Evolutionary conservation across 2,888 invertebrate genomes (phyloP).

Genomic region (Papilio demoleus): DNA sequence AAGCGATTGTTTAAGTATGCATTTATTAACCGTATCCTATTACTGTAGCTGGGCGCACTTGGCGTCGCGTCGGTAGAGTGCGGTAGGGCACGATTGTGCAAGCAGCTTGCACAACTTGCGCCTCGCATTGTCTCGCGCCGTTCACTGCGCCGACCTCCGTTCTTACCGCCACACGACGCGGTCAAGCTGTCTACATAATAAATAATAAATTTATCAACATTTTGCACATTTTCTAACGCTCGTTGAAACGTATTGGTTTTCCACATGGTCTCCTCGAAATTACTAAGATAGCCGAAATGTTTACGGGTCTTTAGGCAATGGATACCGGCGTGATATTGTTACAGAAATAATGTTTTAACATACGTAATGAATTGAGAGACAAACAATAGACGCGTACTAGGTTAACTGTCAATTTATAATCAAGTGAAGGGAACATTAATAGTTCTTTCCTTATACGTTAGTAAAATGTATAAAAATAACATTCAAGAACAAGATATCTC

Average conservation of each 20-base stretch:
- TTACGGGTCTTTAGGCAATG: not conserved
- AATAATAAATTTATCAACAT: not conserved
- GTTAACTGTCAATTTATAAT: not conserved
- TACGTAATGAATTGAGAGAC: not conserved
- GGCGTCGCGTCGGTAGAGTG: conserved; percentile 39
- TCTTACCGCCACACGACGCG: conserved; percentile 34
- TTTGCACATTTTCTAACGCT: not conserved
- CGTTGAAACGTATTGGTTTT: not conserved
- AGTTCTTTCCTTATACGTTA: conserved; percentile 4
- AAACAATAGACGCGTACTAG: not conserved
- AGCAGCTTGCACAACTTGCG: conserved; percentile 78
- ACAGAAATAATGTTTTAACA: not conserved
- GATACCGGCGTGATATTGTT: not conserved
- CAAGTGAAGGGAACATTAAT: not conserved
- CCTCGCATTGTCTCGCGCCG: conserved; percentile 82
- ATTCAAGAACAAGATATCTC: too few relatives aligned
- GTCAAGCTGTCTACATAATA: conserved; percentile 40
- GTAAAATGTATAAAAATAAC: too few relatives aligned
- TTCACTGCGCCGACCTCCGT: conserved; percentile 79
- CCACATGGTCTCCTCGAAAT: not conserved
- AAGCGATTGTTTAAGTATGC: not conserved
- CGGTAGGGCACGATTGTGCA: conserved; percentile 72
- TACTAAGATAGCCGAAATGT: not conserved
- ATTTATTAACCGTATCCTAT: not conserved
- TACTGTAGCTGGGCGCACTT: conserved; percentile 14